Percentiles rank a stretch among this genome's conserved stretches.
These are phyloP conservation scores for Crioceris asparagi DNA, from an alignment of 2,888 invertebrate species.

Conservation along the genomic window DNA sequence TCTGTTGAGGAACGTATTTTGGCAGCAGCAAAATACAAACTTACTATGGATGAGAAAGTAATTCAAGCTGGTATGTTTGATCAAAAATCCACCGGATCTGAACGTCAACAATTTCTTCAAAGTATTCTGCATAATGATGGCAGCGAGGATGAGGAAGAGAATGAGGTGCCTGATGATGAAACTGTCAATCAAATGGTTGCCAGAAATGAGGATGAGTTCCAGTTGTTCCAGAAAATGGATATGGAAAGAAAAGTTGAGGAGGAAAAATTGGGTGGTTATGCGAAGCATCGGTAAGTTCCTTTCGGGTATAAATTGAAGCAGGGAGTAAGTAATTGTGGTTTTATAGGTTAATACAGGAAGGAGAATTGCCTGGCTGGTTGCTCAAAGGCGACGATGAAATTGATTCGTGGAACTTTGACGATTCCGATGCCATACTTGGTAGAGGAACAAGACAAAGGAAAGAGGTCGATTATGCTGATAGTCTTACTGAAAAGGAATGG, in stretches of 20 bases:
- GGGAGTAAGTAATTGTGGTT: background rate
- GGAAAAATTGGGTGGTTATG: conserved; percentile 58
- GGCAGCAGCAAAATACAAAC: conserved; percentile 93
- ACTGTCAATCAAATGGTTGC: conserved; percentile 99
- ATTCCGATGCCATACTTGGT: conserved; percentile 70
- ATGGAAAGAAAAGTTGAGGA: conserved; percentile 75
- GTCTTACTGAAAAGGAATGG: conserved; percentile 97
- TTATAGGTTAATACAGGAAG: conserved; percentile 77
- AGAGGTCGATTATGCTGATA: conserved; percentile 96
- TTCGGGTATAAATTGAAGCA: background rate
- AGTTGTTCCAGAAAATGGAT: conserved; percentile 87
- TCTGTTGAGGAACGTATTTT: conserved; percentile 97
- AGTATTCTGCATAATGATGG: conserved; percentile 91
- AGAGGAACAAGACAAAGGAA: conserved; percentile 88
- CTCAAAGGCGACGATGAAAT: conserved; percentile 91
- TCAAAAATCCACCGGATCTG: conserved; percentile 95
- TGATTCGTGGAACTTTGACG: conserved; percentile 50
- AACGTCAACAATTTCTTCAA: conserved; percentile 91
- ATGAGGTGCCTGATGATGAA: conserved; percentile 97
- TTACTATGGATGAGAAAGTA: conserved; percentile 99
- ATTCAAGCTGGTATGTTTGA: conserved; percentile 99
- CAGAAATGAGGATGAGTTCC: conserved; percentile 88
- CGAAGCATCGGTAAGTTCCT: conserved; percentile 37
- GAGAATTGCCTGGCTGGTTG: conserved; percentile 91
- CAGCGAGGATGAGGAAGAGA: conserved; percentile 86